Evolutionary conservation across 1,140 invertebrate genomes (phyloP).

Genomic region (Pteromalus puparum): DNA sequence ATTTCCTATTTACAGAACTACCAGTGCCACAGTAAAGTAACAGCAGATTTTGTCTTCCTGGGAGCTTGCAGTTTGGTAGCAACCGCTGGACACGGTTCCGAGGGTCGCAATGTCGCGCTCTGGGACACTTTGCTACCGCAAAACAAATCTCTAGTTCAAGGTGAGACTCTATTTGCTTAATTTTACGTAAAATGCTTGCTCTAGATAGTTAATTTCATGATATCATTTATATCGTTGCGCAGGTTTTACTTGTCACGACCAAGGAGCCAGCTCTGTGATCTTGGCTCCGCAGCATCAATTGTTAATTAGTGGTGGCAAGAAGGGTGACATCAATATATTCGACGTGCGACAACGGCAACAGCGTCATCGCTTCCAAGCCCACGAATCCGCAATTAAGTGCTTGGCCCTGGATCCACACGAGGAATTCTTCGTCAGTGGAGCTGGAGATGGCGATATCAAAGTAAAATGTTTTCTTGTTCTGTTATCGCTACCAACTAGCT

Average conservation of each 20-base stretch:
- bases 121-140: slow-evolving; percentile 99
- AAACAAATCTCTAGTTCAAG: slow-evolving; percentile 93
- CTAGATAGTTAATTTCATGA: background rate
- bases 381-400: slow-evolving; percentile 96
- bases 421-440: slow-evolving; percentile 97
- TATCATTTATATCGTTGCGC: slow-evolving; percentile 40
- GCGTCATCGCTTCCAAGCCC: slow-evolving; percentile 92
- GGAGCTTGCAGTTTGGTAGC: slow-evolving; percentile 97
- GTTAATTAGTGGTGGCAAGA: slow-evolving; percentile 95
- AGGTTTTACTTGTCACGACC: slow-evolving; percentile 95
- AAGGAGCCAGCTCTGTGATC: slow-evolving; percentile 91
- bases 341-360: slow-evolving; percentile 93
- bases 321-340: slow-evolving; percentile 96
- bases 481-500: background rate
- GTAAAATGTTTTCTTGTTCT: slow-evolving; percentile 74
- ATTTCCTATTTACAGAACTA: slow-evolving; percentile 84
- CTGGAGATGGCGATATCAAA: slow-evolving; percentile 99
- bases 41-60: slow-evolving; percentile 97
- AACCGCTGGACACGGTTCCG: slow-evolving; percentile 97
- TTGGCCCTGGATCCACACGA: slow-evolving; percentile 95
- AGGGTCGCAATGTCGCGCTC: slow-evolving; percentile 97
- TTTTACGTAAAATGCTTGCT: background rate
- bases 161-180: slow-evolving; percentile 67
- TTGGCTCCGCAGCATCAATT: slow-evolving; percentile 95
- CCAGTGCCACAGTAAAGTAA: slow-evolving; percentile 97